These are phyloP conservation scores for Eubasilissa splendida DNA, from an alignment of 2,888 invertebrate genomes.

Conservation along the genomic window DNA sequence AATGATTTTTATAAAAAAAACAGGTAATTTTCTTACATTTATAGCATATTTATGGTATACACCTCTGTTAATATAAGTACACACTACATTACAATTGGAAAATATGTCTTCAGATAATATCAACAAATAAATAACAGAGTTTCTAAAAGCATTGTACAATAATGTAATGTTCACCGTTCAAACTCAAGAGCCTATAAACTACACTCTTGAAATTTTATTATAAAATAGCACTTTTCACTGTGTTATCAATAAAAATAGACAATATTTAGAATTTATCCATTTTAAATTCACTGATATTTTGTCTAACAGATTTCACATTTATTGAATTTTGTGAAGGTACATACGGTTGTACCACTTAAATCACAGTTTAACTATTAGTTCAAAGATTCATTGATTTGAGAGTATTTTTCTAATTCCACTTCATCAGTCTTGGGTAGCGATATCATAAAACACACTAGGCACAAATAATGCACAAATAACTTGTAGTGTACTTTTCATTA, in stretches of 20 bases:
- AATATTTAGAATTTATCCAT: neutral
- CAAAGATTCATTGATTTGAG: slow-evolving; percentile 13
- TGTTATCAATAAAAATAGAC: slow-evolving; percentile 11
- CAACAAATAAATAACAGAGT: slow-evolving; percentile 11
- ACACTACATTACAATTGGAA: slow-evolving; percentile 23
- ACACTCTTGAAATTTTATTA: neutral
- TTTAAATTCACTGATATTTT: neutral
- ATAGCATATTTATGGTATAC: slow-evolving; percentile 20
- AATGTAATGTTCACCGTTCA: neutral
- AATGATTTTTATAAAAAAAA: slow-evolving; percentile 27
- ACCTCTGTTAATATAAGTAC: slow-evolving; percentile 22
- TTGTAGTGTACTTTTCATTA: neutral
- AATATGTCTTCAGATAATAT: slow-evolving; percentile 25
- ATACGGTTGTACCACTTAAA: slow-evolving; percentile 7
- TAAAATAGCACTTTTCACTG: neutral
- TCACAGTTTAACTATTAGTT: slow-evolving; percentile 25
- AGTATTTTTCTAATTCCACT: slow-evolving; percentile 40
- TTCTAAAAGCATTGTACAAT: slow-evolving; percentile 15
- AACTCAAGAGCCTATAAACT: slow-evolving; percentile 1
- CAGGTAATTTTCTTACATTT: slow-evolving; percentile 13
- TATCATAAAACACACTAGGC: slow-evolving; percentile 35
- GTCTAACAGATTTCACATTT: slow-evolving; percentile 12
- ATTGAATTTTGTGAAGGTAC: slow-evolving; percentile 15
- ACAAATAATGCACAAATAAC: slow-evolving; percentile 13
- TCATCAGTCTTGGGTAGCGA: slow-evolving; percentile 44